These are phyloP conservation scores for Tetragonisca angustula DNA, from an alignment of 2,888 invertebrate species.

Conservation along the genomic window DNA sequence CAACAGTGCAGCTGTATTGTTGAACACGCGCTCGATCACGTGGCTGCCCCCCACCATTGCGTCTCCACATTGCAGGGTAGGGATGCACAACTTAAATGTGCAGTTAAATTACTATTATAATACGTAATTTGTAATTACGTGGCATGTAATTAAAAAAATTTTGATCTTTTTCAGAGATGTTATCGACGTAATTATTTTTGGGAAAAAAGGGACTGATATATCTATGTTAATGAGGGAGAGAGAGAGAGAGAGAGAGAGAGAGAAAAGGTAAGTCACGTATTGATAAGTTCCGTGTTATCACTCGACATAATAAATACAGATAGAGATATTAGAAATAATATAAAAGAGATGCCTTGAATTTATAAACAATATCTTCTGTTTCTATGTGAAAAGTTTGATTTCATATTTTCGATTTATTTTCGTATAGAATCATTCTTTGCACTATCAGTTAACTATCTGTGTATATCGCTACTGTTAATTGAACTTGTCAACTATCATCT, in stretches of 20 bases:
- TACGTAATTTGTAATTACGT: background rate
- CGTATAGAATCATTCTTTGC: too few species aligned
- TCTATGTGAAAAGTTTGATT: too few species aligned
- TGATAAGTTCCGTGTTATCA: background rate
- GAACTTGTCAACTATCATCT: too few species aligned
- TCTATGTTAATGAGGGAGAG: background rate
- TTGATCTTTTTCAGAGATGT: too few species aligned
- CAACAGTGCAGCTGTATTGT: slow-evolving; percentile 72
- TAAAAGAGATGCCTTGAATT: too few species aligned
- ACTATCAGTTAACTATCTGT: background rate
- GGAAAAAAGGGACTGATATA: background rate
- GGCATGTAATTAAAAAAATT: background rate
- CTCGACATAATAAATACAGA: background rate
- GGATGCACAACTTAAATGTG: slow-evolving; percentile 12
- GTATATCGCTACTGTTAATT: background rate
- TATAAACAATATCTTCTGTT: too few species aligned
- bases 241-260: too few species aligned
- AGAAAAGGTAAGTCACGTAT: background rate
- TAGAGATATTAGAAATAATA: background rate
- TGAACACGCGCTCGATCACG: slow-evolving; percentile 77
- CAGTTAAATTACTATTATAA: background rate
- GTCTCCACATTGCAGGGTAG: background rate
- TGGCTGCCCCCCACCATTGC: slow-evolving; percentile 52
- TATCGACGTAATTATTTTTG: background rate
- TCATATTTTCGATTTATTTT: too few species aligned